Base-by-base conservation (phyloP, 2,797 vertebrate species). In the Rhabdomys pumilio region DNA sequence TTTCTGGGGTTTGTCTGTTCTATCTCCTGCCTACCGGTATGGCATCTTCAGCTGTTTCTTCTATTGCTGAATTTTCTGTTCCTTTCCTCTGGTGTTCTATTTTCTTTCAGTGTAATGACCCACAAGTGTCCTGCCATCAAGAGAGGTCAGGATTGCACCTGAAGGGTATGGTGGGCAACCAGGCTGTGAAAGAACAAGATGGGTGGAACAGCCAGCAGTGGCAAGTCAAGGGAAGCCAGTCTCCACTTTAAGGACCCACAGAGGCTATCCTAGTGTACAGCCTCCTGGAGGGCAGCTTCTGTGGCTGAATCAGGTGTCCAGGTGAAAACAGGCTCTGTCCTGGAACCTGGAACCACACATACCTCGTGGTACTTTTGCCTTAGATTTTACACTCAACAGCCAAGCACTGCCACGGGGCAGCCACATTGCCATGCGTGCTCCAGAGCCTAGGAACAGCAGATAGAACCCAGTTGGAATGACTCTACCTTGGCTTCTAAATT, bases 11-110 rank as follows among this genome's bases (percentile, higher is more conserved):
- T 94, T 97, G 79, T 85, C 96, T 96, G 93, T 97, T 97, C 96
- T 95, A 96, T 95, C 67, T 94, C 72, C 1, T 90, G 88, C 96
- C 97, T 85, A 44, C 90, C 90, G 4, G 90, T 92, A 91, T 94
- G 97, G 96, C 85, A 93, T 98, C 88, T 95, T 97, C 97, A 94
- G 97, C 96, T 94, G 92, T 93, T 97, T 41, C 96, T 97, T 69
- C 75, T 97, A 94, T 86, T 89, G 96, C 92, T 95, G 65, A 73
- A 73, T 41, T 95, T 97, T 98, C 0, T 85, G 97, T 97, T 95
- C 57, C 94, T 72, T 94, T 94, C 89, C 94, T 63, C 86, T 76
- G 82, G 67, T 92, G 44, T 91, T 93, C 82, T 93, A 0, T 90
- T 97, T 97, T 96, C 80, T 20, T 94, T 44, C 31, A 93, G 9